Percentiles rank a stretch among this genome's conserved stretches.
Evolutionary conservation across 2,888 invertebrate species (phyloP).

Genomic region (Copidosoma aretas): DNA sequence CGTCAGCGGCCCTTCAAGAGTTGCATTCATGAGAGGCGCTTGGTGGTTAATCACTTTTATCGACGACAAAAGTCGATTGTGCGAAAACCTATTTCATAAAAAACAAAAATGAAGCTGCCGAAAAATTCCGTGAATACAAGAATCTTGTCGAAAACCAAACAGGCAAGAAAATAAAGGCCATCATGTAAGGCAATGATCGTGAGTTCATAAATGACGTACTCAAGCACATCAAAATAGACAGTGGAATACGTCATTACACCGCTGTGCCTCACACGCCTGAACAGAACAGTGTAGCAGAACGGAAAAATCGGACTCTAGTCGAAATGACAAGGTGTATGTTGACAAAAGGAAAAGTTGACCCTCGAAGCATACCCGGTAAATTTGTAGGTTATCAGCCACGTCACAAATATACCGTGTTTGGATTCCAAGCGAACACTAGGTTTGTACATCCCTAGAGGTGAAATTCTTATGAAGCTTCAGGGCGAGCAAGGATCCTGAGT

Average conservation of each 20-base stretch:
- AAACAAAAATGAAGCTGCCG: constrained; percentile 28
- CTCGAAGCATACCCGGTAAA: too few species aligned
- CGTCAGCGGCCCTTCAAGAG: constrained; percentile 37
- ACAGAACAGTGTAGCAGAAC: constrained; percentile 49
- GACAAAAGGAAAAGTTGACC: too few species aligned
- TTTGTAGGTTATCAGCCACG: too few species aligned
- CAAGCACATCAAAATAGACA: constrained; percentile 24
- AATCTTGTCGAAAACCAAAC: constrained; percentile 34
- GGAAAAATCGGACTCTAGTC: too few species aligned
- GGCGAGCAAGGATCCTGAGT: too few species aligned
- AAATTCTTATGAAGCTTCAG: too few species aligned
- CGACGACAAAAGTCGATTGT: constrained; percentile 35
- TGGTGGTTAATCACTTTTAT: constrained; percentile 37
- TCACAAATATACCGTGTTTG: too few species aligned
- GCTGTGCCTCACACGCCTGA: constrained; percentile 47
- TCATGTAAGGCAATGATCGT: constrained; percentile 31
- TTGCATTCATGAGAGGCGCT: constrained; percentile 8
- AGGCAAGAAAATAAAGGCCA: constrained; percentile 32
- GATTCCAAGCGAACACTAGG: too few species aligned
- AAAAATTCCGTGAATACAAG: constrained; percentile 35
- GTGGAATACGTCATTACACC: constrained; percentile 42
- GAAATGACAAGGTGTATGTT: too few species aligned
- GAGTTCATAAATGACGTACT: constrained; percentile 29
- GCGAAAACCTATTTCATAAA: constrained; percentile 33
- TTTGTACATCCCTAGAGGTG: too few species aligned